Base-by-base conservation (phyloP, 2,797 vertebrate species). In the Chromis chromis region DNA sequence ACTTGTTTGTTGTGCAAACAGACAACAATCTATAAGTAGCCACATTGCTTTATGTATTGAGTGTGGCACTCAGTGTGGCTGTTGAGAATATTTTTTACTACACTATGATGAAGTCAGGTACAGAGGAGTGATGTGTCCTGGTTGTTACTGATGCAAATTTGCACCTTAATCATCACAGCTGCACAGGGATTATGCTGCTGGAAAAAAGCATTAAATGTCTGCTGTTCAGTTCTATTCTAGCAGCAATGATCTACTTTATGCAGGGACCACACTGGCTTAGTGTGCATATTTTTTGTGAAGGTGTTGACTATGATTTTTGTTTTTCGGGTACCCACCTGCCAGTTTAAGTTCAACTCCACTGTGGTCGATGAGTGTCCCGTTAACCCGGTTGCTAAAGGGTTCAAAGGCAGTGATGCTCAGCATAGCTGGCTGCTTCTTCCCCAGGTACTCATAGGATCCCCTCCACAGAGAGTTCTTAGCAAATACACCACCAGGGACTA, bases 391-490 rank as follows among this genome's bases (percentile, higher is more conserved):
- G 90, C 92, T 97, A 77, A 90, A 83, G 1, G 92, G 91, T 67
- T 99, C 97, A 24, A 98, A 99, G 86, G 95, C 94, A 40, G 96
- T 98, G 89, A 99, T 96, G 73, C 96, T 97, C 40, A 99, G 94
- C 97, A 98, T 97, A 16, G 97, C 97, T 0, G 98, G 97, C 92
- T 99, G 98, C 94, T 98, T 99, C 88, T 97, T 99, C 40, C 97
- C 98, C 84, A 98, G 86, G 92, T 99, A 99, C 85, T 99, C 98
- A 0, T 99, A 99, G 42, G 98, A 98, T 56, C 98, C 98, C 88
- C 97, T 96, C 98, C 98, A 99, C 5, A 99, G 95, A 72, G 97
- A 98, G 76, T 98, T 98, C 91, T 96, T 97, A 1, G 97, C 96
- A 75, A 99, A 99, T n/a, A 99, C 97, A 8, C 97, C 96, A 7